phyloP scores from a whole-genome alignment of 2,888 invertebrate species.

The Eudemis profundana region DNA sequence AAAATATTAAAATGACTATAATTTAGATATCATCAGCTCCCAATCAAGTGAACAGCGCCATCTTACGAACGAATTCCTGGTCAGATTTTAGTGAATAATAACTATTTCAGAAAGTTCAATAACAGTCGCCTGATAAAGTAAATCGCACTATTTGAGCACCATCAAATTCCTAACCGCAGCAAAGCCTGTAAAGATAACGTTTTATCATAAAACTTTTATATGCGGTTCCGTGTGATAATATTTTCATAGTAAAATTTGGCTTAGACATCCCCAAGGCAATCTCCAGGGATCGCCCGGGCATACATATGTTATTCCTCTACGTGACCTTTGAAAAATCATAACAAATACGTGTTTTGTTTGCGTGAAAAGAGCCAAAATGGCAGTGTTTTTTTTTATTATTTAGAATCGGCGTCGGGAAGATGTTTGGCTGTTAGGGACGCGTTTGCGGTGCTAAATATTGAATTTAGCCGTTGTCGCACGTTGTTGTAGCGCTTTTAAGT shows the following conservation, averaged over 20 bases:
- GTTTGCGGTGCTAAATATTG: constrained; percentile 38
- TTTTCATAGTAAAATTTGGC: constrained; percentile 69
- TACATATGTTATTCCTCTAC: constrained; percentile 63
- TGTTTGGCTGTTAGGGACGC: constrained; percentile 26
- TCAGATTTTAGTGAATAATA: no score
- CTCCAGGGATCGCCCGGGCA: constrained; percentile 63
- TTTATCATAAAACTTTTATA: constrained; percentile 44
- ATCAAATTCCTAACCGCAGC: background rate
- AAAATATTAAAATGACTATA: no score
- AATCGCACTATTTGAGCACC: background rate
- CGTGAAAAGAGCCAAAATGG: constrained; percentile 38
- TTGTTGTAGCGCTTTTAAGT: background rate
- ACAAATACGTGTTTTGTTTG: constrained; percentile 38
- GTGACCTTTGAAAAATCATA: constrained; percentile 57
- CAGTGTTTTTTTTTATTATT: constrained; percentile 38
- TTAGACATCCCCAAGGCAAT: constrained; percentile 54
- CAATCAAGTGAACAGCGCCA: no score
- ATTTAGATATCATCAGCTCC: no score
- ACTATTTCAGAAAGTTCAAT: no score
- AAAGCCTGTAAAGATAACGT: constrained; percentile 36
- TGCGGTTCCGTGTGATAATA: constrained; percentile 53
- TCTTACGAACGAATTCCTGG: no score
- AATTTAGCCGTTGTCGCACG: constrained; percentile 12
- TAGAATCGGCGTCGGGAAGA: constrained; percentile 32
- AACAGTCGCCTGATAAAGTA: no score